Evolutionary conservation across 2,113 vertebrate genomes (phyloP).

Genomic region (Micronycteris hirsuta): DNA sequence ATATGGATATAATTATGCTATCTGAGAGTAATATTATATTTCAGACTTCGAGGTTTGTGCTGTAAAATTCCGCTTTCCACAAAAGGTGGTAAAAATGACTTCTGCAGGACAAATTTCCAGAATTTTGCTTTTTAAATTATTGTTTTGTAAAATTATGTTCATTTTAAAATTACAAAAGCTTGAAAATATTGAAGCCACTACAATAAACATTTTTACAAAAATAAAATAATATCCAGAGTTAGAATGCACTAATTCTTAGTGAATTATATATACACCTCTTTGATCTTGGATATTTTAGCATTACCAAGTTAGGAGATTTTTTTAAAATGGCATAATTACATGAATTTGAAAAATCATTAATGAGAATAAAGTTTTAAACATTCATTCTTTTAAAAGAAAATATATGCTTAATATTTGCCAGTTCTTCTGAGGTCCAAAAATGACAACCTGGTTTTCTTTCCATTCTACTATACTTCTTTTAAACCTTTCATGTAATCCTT

Average conservation of each 20-base stretch:
- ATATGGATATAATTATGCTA: not conserved
- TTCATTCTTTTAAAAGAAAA: not conserved
- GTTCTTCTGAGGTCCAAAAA: not conserved
- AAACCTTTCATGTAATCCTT: not conserved
- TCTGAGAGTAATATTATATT: not conserved
- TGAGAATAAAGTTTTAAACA: not conserved
- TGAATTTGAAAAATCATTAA: conserved; percentile 8
- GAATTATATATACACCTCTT: not conserved
- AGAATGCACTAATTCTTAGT: not conserved
- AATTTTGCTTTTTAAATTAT: not conserved
- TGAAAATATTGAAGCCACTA: not conserved
- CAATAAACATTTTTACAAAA: not conserved
- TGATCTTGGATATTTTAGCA: conserved; percentile 26
- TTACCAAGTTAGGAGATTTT: not conserved
- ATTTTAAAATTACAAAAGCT: not conserved
- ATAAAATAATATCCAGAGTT: not conserved
- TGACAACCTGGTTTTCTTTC: not conserved
- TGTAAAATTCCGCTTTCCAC: not conserved
- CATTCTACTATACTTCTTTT: not conserved
- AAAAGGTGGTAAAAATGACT: not conserved
- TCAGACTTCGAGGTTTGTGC: not conserved
- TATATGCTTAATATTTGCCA: not conserved
- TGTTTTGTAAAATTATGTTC: not conserved
- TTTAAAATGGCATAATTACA: not conserved
- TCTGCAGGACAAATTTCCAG: not conserved